Percentiles rank a stretch among this genome's conserved stretches.
These are phyloP conservation scores for Drosophila melanica DNA, from an alignment of 1,140 invertebrate species.

Conservation along the genomic window DNA sequence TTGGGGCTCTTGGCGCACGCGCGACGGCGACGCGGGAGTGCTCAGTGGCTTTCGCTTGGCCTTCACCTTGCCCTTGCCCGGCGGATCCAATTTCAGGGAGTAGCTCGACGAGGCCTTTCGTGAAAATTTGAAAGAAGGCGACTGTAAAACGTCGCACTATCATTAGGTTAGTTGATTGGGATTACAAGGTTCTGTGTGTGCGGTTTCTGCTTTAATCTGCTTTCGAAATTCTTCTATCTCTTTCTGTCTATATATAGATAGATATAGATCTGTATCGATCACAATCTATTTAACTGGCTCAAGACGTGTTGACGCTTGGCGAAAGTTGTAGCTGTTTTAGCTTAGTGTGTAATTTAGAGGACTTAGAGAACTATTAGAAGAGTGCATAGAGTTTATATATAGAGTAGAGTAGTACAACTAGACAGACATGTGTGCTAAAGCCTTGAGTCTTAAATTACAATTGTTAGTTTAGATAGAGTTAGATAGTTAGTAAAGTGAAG, in stretches of 20 bases:
- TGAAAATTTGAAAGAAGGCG: conserved; percentile 98
- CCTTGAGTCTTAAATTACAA: conserved; percentile 37
- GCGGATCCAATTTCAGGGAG: conserved; percentile 95
- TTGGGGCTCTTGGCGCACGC: conserved; percentile 92
- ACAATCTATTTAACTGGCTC: conserved; percentile 18
- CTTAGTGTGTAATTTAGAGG: conserved; percentile 35
- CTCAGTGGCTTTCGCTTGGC: conserved; percentile 94
- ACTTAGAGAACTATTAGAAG: conserved; percentile 37
- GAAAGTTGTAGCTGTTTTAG: conserved; percentile 36
- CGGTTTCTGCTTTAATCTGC: conserved; percentile 66
- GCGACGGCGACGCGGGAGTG: conserved; percentile 96
- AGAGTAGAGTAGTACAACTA: conserved; percentile 16
- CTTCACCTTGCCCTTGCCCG: conserved; percentile 93
- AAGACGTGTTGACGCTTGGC: conserved; percentile 18
- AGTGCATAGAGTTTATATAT: conserved; percentile 39
- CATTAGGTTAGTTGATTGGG: conserved; percentile 85
- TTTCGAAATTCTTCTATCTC: conserved; percentile 53
- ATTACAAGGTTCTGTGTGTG: conserved; percentile 84
- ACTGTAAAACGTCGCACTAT: conserved; percentile 91
- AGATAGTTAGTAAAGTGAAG: conserved; percentile 35
- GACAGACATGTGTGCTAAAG: conserved; percentile 28
- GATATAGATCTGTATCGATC: conserved; percentile 13
- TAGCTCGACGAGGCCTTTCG: conserved; percentile 98
- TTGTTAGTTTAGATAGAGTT: conserved; percentile 29
- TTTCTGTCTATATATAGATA: conserved; percentile 30